phyloP scores from a whole-genome alignment of 2,888 invertebrate species.

The Autographa pulchrina region DNA sequence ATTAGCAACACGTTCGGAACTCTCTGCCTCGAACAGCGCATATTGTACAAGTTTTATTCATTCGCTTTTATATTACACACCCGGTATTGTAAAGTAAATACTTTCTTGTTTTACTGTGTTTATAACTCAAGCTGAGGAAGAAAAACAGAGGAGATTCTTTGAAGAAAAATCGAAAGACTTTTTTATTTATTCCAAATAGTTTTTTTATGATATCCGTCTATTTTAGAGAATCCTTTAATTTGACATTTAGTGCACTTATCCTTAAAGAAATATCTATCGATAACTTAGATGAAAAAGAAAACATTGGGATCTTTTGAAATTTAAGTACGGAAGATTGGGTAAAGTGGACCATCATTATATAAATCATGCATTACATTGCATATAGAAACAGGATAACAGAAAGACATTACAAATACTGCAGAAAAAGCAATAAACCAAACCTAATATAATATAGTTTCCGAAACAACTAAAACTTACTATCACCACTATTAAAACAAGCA shows the following conservation, averaged over 20 bases:
- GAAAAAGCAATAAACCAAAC: no score
- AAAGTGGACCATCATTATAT: no score
- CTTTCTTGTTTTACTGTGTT: conserved; percentile 19
- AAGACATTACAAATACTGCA: no score
- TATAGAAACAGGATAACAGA: no score
- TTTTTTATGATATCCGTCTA: not conserved
- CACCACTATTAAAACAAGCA: not conserved
- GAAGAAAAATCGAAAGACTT: not conserved
- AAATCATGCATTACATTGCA: no score
- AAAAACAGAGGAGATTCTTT: not conserved
- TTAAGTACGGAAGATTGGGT: no score
- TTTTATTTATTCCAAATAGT: not conserved
- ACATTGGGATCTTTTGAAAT: no score
- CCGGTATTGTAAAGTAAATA: conserved; percentile 28
- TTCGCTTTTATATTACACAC: conserved; percentile 47
- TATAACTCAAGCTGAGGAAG: not conserved
- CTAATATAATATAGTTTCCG: not conserved
- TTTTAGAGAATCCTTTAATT: not conserved
- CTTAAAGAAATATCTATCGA: no score
- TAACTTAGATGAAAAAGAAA: no score
- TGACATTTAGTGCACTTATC: no score
- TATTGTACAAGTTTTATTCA: conserved; percentile 54
- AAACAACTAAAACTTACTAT: not conserved
- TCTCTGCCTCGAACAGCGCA: conserved; percentile 47
- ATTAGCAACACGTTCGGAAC: conserved; percentile 54